Conservation (phyloP, 2,797 vertebrate genomes). For the Oryzias dopingdopingensis region DNA sequence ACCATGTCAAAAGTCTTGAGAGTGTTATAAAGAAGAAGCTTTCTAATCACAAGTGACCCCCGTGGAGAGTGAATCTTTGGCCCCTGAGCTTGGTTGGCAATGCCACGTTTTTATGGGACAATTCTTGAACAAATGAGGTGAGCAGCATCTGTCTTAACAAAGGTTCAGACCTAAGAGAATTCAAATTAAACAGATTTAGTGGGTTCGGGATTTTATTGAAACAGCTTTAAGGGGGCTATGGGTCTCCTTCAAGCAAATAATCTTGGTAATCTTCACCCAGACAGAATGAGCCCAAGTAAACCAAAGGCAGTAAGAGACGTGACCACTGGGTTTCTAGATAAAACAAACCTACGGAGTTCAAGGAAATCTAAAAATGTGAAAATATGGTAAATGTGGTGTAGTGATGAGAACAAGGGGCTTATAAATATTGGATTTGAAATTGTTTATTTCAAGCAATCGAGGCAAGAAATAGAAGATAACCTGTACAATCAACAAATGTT, state of each 20-base stretch:
- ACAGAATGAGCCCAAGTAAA: slow-evolving; percentile 37
- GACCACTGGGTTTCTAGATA: no score
- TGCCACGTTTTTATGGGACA: slow-evolving; percentile 67
- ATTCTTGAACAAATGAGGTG: slow-evolving; percentile 78
- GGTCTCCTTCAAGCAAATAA: slow-evolving; percentile 67
- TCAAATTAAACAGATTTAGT: slow-evolving; percentile 83
- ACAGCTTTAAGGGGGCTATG: slow-evolving; percentile 71
- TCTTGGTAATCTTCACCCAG: slow-evolving; percentile 51
- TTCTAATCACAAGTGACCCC: slow-evolving; percentile 67
- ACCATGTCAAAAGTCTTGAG: slow-evolving; percentile 24
- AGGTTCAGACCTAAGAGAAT: slow-evolving; percentile 74
- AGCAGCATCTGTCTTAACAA: slow-evolving; percentile 63
- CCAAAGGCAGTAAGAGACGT: no score
- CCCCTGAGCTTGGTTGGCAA: slow-evolving; percentile 52
- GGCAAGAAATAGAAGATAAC: no score
- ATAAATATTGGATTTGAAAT: no score
- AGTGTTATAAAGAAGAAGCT: slow-evolving; percentile 63
- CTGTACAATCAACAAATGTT: no score
- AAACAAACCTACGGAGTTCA: no score
- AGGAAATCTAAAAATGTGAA: no score
- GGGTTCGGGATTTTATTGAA: slow-evolving; percentile 80
- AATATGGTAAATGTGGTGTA: no score
- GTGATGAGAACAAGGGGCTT: no score
- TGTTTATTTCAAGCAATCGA: no score
- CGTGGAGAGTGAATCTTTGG: slow-evolving; percentile 60